These are phyloP conservation scores for Chlorospingus semifuscus DNA, from an alignment of 2,797 vertebrate species.

Conservation along the genomic window DNA sequence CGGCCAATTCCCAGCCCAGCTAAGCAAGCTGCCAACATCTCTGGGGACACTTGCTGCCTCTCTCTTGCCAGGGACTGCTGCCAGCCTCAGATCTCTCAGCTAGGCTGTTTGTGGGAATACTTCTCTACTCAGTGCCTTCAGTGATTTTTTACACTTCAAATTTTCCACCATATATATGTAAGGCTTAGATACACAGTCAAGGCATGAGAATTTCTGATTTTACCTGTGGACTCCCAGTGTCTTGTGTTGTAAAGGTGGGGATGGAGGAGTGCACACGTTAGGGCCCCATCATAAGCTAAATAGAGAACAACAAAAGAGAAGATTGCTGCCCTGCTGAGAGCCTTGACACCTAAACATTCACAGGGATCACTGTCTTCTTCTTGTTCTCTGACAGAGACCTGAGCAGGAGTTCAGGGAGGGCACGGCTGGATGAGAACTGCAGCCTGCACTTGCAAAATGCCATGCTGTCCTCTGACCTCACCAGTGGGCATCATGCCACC, in stretches of 20 bases:
- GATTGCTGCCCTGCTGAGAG: neutral
- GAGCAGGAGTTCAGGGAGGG: neutral
- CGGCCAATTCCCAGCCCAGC: neutral
- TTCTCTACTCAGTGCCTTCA: neutral
- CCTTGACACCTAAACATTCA: neutral
- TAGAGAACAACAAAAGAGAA: neutral
- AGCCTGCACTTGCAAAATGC: neutral
- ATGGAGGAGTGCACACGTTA: accelerated
- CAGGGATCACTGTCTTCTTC: neutral
- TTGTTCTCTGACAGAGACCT: neutral
- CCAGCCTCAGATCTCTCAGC: neutral
- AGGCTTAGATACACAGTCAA: neutral
- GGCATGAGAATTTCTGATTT: neutral
- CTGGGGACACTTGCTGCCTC: neutral
- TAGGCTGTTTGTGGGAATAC: neutral
- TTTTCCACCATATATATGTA: neutral
- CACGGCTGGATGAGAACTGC: neutral
- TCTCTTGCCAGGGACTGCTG: neutral
- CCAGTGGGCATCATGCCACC: neutral
- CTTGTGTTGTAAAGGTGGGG: neutral
- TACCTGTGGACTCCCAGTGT: neutral
- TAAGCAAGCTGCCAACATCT: neutral
- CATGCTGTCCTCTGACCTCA: neutral
- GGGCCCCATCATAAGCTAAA: neutral
- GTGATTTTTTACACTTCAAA: neutral